Evolutionary conservation across 2,888 invertebrate species (phyloP).

Genomic region (Perithous albicinctus): DNA sequence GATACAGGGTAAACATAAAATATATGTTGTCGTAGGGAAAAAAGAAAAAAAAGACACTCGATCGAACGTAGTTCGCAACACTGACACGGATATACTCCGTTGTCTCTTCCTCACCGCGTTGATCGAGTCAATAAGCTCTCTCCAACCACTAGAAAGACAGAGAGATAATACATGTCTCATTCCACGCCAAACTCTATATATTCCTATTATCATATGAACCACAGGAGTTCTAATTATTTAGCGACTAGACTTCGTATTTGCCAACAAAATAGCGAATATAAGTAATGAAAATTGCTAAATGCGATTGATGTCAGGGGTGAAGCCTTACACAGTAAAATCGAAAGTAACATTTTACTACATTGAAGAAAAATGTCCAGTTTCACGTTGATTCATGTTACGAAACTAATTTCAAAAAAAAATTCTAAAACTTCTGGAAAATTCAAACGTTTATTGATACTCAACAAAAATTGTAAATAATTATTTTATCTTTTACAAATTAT

Average conservation of each 20-base stretch:
- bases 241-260: too few species aligned
- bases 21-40: conserved; percentile 3
- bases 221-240: conserved; percentile 30
- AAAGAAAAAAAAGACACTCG: not conserved
- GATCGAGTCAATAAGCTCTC: conserved; percentile 27
- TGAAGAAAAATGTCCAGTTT: too few species aligned
- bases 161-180: conserved; percentile 30
- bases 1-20: conserved; percentile 44
- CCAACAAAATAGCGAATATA: not conserved
- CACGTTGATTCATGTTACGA: too few species aligned
- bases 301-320: not conserved
- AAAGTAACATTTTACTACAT: too few species aligned
- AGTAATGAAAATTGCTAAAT: not conserved
- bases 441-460: too few species aligned
- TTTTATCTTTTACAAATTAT: too few species aligned
- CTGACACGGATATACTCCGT: conserved; percentile 17
- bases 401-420: too few species aligned
- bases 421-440: too few species aligned
- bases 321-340: too few species aligned
- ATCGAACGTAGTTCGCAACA: conserved; percentile 30
- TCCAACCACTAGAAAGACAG: not conserved
- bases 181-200: conserved; percentile 30
- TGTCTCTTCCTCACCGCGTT: conserved; percentile 2
- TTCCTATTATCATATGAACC: conserved; percentile 14
- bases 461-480: too few species aligned